Percentiles rank a stretch among this genome's conserved stretches.
Conservation (phyloP, 2,888 invertebrate genomes). For the Athetis lepigone region DNA sequence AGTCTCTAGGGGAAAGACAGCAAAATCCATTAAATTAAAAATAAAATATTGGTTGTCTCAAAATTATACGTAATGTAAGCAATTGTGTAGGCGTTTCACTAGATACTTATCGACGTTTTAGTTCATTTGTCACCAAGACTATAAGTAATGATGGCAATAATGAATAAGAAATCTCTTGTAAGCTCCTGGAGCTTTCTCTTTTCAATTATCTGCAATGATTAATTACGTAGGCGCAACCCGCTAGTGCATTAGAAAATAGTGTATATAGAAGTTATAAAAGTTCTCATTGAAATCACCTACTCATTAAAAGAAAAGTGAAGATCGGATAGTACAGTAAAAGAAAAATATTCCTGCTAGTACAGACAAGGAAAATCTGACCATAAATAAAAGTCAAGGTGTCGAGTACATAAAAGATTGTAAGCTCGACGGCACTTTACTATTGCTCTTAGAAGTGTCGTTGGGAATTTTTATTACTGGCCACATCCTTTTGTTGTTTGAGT, state of each 20-base stretch:
- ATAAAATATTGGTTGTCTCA: not conserved
- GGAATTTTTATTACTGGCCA: slow-evolving; percentile 30
- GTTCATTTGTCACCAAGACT: slow-evolving; percentile 19
- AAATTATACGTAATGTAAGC: not conserved
- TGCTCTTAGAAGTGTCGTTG: slow-evolving; percentile 19
- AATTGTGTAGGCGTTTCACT: not conserved
- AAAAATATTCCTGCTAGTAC: slow-evolving; percentile 7
- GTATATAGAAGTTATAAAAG: not conserved
- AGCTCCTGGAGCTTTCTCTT: slow-evolving; percentile 40
- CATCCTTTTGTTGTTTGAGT: slow-evolving; percentile 33
- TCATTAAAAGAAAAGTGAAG: slow-evolving; percentile 3
- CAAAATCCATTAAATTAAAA: not conserved
- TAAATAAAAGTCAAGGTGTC: slow-evolving; percentile 19
- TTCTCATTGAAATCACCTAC: not conserved
- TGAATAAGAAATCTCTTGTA: slow-evolving; percentile 42
- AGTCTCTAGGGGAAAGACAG: not conserved
- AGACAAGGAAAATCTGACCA: not conserved
- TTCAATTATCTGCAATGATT: slow-evolving; percentile 42
- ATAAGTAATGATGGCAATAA: slow-evolving; percentile 36
- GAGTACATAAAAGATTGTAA: slow-evolving; percentile 22
- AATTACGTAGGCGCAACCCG: slow-evolving; percentile 28
- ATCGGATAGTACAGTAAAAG: not conserved
- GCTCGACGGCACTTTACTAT: slow-evolving; percentile 9
- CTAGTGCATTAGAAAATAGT: slow-evolving; percentile 30
- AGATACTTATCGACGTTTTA: slow-evolving; percentile 12